Base-by-base conservation (phyloP, 1,140 invertebrate genomes). In the Lucilia cuprina region DNA sequence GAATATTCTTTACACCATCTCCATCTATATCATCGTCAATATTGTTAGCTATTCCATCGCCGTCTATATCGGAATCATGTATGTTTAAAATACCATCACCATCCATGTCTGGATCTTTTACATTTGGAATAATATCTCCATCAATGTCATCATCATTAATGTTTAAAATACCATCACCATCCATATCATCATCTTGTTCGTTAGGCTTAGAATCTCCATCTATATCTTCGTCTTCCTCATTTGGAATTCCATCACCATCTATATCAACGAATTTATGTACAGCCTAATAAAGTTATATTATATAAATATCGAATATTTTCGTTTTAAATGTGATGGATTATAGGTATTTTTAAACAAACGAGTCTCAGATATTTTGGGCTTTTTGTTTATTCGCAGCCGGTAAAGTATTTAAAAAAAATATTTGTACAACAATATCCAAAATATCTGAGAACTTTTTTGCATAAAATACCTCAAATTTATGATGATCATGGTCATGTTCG, bases 341-440 rank as follows among this genome's bases (percentile, higher is more conserved):
- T 47, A 7, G 5, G 25, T 5, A 87, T 88, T n/a, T 85, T 86
- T 80, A 86, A 87, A 49, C 88, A 87, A 84, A 90, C 87, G 14
- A 88, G 85, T 84, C 87, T 78, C 89, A 86, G 83, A 85, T 77
- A 1, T 88, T 85, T 30, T 85, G 86, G 83, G 89, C 86, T 82
- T 87, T 87, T n/a, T 78, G 86, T n/a, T 83, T 84, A 74, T 65
- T 74, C 55, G 82, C 85, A 25, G 80, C 75, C 8, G 92, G 86
- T 65, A 85, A 87, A 89, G 88, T 19, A 87, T 87, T 85, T 88
- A 88, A 86, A 88, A 86, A 88, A 90, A 87, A 90, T 89, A 86
- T 91, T 91, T 86, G 92, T 91, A 34, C 87, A 86, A 75, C 89
- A 86, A 84, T 87, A 88, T 83, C 89, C 84, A 85, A 88, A 88